Evolutionary conservation across 1,140 invertebrate genomes (phyloP).

Genomic region (Episyrphus balteatus): DNA sequence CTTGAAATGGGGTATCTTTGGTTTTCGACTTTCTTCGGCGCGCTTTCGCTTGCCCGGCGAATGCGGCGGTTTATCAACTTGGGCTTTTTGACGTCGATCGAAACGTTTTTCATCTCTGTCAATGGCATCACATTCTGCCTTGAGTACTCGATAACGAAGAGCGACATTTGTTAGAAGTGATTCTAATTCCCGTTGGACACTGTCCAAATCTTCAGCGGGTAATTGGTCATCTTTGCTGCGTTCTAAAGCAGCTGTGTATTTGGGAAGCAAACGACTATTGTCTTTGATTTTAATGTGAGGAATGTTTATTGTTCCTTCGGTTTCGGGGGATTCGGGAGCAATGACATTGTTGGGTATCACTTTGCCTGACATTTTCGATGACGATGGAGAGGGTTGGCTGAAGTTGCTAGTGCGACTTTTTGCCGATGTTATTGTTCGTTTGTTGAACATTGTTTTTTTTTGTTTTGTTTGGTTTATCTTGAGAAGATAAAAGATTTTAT

Average conservation of each 20-base stretch:
- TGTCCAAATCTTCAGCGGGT: conserved; percentile 73
- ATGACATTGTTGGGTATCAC: too few relatives aligned
- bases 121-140: conserved; percentile 60
- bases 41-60: conserved; percentile 42
- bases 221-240: conserved; percentile 51
- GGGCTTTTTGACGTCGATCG: conserved; percentile 44
- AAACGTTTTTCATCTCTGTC: conserved; percentile 53
- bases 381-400: too few relatives aligned
- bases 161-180: conserved; percentile 70
- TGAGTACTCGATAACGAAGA: conserved; percentile 60
- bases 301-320: conserved; percentile 17
- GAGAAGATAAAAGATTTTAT: too few relatives aligned
- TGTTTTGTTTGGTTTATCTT: too few relatives aligned
- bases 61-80: conserved; percentile 15
- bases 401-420: too few relatives aligned
- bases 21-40: conserved; percentile 42
- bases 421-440: too few relatives aligned
- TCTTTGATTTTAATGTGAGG: conserved; percentile 38
- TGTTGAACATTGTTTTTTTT: too few relatives aligned
- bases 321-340: too few relatives aligned
- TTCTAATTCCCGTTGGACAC: conserved; percentile 79
- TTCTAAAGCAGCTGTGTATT: conserved; percentile 45
- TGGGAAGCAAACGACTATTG: conserved; percentile 43
- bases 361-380: too few relatives aligned
- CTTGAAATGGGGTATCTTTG: conserved; percentile 42